Evolutionary conservation across 2,888 invertebrate genomes (phyloP), one percentile per base, ranked within the genome.

Genomic region (Pseudanteris insignis): DNA sequence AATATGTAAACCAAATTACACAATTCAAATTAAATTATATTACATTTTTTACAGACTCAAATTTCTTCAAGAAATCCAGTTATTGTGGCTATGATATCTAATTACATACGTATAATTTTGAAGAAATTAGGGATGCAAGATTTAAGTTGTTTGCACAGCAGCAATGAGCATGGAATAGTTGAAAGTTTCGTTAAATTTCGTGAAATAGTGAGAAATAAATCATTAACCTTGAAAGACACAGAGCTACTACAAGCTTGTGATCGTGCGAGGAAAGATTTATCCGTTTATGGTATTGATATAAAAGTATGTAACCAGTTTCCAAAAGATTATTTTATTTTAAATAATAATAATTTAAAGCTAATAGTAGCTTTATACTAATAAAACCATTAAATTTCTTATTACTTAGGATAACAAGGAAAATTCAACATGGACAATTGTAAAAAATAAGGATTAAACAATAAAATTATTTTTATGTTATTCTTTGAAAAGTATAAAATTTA

Each of bases 221-320:
- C 86, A 2, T 77, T 58, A 36, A 44, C 54, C 18, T 43, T 71
- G 0, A 89, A 88, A 73, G 85, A 88, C 76, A 80, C 83, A 21
- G 83, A 84, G 29, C 70, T 89, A 12, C 80, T 91, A 47, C 77
- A 73, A 60, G 84, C 87, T 10, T 90, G 90, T 81, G 92, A 92
- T 77, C 75, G 83, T 57, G 83, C 88, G 2, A 83, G 92, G 60
- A 82, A 85, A 69, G 81, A 86, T 73, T 81, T 91, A 70, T 84
- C 84, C 64, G 81, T 82, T 46, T 81, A 82, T 67, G 89, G 89
- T 58, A 81, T 91, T 67, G 83, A 84, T 76, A 82, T 92, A 43
- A 90, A 89, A 81, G 91, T 79, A 70, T 62, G 43, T 47, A 44
- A 33, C 3, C 4, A 18, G n/a, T n/a, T n/a, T n/a, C n/a, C n/a